phyloP scores from a whole-genome alignment of 2,888 invertebrate genomes.

The Eucera pruinosa region DNA sequence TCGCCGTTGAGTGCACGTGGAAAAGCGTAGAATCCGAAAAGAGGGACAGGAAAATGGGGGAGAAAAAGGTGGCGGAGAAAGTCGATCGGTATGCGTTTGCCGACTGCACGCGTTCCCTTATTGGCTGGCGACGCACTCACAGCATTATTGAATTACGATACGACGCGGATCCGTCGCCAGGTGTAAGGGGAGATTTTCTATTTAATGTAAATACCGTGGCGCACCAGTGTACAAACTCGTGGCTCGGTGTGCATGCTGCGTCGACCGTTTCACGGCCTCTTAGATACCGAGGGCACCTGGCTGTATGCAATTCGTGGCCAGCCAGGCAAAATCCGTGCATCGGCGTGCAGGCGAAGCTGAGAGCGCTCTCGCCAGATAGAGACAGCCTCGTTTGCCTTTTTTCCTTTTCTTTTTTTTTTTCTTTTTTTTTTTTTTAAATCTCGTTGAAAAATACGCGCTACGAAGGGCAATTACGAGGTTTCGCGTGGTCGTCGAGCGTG shows the following conservation, averaged over 20 bases:
- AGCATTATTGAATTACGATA: constrained; percentile 57
- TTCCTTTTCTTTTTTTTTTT: not conserved
- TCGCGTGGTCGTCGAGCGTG: not conserved
- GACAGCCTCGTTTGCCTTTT: constrained; percentile 2
- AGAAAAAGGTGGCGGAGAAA: constrained; percentile 1
- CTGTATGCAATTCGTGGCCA: constrained; percentile 63
- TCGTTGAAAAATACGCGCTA: not conserved
- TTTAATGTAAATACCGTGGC: constrained; percentile 59
- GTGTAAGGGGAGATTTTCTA: constrained; percentile 51
- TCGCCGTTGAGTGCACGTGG: constrained; percentile 2
- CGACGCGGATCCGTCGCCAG: constrained; percentile 40
- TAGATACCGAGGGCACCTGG: constrained; percentile 58
- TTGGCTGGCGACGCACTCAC: constrained; percentile 51
- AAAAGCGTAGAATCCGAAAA: constrained; percentile 7
- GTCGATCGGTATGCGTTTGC: constrained; percentile 35
- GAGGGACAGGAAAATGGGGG: not conserved
- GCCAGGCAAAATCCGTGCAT: constrained; percentile 59
- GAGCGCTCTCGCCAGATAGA: constrained; percentile 35
- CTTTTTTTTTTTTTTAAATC: not conserved
- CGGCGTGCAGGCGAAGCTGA: constrained; percentile 50
- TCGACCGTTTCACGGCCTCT: constrained; percentile 58
- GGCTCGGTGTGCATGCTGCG: constrained; percentile 7
- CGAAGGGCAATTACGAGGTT: constrained; percentile 13
- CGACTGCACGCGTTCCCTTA: constrained; percentile 47
- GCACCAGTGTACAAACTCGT: constrained; percentile 2